phyloP scores from a whole-genome alignment of 2,888 invertebrate genomes.

The Meteorus colon region DNA sequence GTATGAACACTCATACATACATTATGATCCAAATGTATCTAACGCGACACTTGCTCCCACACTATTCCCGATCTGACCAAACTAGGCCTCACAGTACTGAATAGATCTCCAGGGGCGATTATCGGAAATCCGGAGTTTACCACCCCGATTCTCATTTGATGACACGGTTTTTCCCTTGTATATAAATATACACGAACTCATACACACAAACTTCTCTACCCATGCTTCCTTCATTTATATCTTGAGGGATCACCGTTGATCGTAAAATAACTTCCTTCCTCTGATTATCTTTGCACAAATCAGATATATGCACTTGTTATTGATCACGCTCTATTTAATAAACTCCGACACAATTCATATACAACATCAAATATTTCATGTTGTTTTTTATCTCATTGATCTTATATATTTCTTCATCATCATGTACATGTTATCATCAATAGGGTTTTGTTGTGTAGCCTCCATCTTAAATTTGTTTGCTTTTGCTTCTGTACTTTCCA shows the following conservation, averaged over 20 bases:
- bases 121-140: slow-evolving; percentile 19
- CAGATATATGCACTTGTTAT: background rate
- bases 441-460: background rate
- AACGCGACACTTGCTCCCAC: slow-evolving; percentile 12
- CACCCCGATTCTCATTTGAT: slow-evolving; percentile 14
- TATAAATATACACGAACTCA: background rate
- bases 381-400: background rate
- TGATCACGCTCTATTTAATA: background rate
- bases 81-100: slow-evolving; percentile 20
- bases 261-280: background rate
- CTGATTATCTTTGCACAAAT: slow-evolving; percentile 8
- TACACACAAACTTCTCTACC: too few relatives aligned
- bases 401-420: background rate
- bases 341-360: background rate
- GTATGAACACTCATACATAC: background rate
- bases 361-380: background rate
- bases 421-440: background rate
- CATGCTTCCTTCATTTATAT: background rate
- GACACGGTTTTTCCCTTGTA: slow-evolving; percentile 9
- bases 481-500: background rate
- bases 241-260: background rate
- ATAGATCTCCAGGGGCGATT: slow-evolving; percentile 22
- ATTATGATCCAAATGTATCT: background rate
- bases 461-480: background rate
- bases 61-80: slow-evolving; percentile 14